These are phyloP conservation scores for Cryptoprocta ferox DNA, from an alignment of 2,797 vertebrate genomes.

Conservation along the genomic window DNA sequence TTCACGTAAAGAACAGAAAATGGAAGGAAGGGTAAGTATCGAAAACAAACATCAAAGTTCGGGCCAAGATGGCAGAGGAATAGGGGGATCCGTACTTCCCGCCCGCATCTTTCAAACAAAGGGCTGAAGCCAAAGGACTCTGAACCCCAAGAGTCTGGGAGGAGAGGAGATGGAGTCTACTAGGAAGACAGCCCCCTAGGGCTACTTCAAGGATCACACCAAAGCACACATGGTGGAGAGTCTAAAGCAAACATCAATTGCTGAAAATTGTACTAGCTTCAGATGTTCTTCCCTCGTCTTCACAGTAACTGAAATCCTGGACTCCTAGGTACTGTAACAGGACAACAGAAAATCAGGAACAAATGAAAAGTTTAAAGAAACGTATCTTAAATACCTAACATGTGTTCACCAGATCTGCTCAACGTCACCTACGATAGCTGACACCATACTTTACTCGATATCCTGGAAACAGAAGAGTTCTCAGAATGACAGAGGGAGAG, in stretches of 20 bases:
- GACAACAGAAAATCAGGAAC: not conserved
- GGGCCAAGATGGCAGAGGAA: too few relatives aligned
- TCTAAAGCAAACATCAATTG: not conserved
- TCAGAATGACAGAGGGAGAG: not conserved
- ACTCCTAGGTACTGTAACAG: not conserved
- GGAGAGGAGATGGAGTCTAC: too few relatives aligned
- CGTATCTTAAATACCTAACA: not conserved
- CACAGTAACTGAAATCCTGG: not conserved
- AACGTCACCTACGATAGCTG: accelerated
- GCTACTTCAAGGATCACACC: too few relatives aligned
- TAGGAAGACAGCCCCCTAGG: too few relatives aligned
- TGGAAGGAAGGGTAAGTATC: not conserved
- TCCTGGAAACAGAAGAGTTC: not conserved
- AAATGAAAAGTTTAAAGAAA: not conserved
- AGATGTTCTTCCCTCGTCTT: not conserved
- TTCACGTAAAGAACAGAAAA: not conserved
- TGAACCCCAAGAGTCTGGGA: too few relatives aligned
- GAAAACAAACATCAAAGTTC: not conserved
- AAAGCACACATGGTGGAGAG: too few relatives aligned
- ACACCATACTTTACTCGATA: not conserved
- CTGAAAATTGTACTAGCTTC: not conserved
- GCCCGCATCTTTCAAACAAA: too few relatives aligned
- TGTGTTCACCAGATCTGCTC: not conserved
- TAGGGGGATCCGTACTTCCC: too few relatives aligned
- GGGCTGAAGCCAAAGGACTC: too few relatives aligned